These are phyloP conservation scores for Thalassophryne amazonica DNA, from an alignment of 2,797 vertebrate species.

Conservation along the genomic window DNA sequence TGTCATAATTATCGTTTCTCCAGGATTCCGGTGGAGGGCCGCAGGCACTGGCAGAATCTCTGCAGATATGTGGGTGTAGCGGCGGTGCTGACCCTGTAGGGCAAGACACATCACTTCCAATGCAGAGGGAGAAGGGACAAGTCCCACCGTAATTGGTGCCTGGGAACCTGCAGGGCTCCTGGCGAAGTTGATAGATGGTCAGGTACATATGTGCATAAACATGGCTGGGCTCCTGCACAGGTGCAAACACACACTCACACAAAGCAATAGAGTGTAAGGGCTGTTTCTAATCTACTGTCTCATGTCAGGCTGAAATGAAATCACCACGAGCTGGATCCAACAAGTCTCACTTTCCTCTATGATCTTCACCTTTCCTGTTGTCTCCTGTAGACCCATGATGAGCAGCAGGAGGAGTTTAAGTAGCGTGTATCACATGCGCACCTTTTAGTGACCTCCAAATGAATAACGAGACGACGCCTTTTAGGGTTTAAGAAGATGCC, in stretches of 20 bases:
- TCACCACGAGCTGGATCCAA: slow-evolving; percentile 42
- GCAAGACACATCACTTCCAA: slow-evolving; percentile 59
- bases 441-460: slow-evolving; percentile 29
- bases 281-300: slow-evolving; percentile 49
- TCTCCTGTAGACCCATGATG: slow-evolving; percentile 10
- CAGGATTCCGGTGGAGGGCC: slow-evolving; percentile 46
- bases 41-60: slow-evolving; percentile 43
- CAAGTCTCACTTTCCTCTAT: slow-evolving; percentile 33
- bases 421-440: too few species aligned
- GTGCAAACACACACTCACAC: too few species aligned
- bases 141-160: slow-evolving; percentile 58
- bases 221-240: not conserved
- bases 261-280: slow-evolving; percentile 13
- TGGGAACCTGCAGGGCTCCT: slow-evolving; percentile 46
- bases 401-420: too few species aligned
- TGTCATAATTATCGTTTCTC: slow-evolving; percentile 67
- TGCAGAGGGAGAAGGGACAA: slow-evolving; percentile 40
- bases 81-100: slow-evolving; percentile 59
- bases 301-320: slow-evolving; percentile 50
- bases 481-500: too few species aligned
- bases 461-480: not conserved
- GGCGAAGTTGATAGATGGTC: slow-evolving; percentile 20
- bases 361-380: slow-evolving; percentile 12
- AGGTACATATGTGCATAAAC: slow-evolving; percentile 17
- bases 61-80: slow-evolving; percentile 59